Conservation (phyloP, 2,113 vertebrate species). For the Halichoeres trimaculatus region DNA sequence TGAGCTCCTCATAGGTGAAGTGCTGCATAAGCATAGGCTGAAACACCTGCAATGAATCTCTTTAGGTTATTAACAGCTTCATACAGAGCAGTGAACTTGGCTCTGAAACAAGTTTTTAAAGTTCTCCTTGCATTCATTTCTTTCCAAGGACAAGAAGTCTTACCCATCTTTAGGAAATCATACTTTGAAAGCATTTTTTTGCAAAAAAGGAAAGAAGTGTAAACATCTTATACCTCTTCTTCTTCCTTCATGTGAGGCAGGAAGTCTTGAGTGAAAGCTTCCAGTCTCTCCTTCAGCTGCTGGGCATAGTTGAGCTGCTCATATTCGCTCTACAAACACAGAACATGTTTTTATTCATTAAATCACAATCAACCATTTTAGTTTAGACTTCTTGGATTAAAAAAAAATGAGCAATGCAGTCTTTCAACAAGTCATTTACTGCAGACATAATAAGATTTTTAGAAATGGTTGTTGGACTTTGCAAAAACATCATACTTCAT, state of each 20-base stretch:
- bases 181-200: neutral
- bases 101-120: neutral
- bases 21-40: conserved; percentile 99
- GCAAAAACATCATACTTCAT: neutral
- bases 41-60: conserved; percentile 88
- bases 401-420: neutral
- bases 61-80: conserved; percentile 28
- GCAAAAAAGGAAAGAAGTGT: neutral
- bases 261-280: conserved; percentile 98
- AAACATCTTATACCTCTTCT: conserved; percentile 88
- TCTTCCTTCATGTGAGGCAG: conserved; percentile 99
- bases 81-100: neutral
- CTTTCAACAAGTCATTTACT: neutral
- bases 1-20: conserved; percentile 97
- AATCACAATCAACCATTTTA: neutral
- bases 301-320: conserved; percentile 97
- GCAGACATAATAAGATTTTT: neutral
- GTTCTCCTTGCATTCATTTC: neutral
- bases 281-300: conserved; percentile 95
- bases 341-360: conserved; percentile 3
- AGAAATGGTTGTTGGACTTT: neutral
- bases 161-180: conserved; percentile 2
- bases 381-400: neutral
- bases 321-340: conserved; percentile 89
- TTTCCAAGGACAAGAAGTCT: neutral